Percentiles rank a stretch among this genome's conserved stretches.
Evolutionary conservation across 2,113 vertebrate genomes (phyloP).

Genomic region (Phalacrocorax pelagicus): DNA sequence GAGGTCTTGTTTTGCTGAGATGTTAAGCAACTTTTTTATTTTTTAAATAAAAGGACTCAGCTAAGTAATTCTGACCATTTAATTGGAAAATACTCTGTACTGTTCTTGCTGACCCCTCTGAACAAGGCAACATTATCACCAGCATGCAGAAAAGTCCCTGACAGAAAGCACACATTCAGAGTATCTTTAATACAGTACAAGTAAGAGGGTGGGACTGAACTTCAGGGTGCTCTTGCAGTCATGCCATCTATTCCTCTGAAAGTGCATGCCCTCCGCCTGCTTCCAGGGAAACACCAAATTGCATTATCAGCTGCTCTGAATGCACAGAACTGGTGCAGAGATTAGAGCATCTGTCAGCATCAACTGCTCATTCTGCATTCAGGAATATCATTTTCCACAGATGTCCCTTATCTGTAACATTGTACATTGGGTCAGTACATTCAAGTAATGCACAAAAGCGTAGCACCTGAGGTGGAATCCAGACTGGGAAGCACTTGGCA

Average conservation of each 20-base stretch:
- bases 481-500: background rate
- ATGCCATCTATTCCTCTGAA: background rate
- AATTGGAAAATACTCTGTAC: conserved; percentile 22
- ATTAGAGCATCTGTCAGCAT: background rate
- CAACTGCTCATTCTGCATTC: background rate
- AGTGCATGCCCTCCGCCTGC: background rate
- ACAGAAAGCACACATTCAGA: conserved; percentile 24
- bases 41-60: background rate
- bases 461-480: background rate
- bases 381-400: background rate
- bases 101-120: conserved; percentile 29
- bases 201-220: conserved; percentile 40
- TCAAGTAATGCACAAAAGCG: background rate
- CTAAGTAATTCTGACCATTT: conserved; percentile 8
- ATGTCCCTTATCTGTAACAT: background rate
- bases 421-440: background rate
- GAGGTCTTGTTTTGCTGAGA: conserved; percentile 15
- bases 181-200: conserved; percentile 18
- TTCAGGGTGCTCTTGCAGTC: background rate
- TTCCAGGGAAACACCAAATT: conserved; percentile 5
- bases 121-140: conserved; percentile 52
- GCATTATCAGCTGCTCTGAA: background rate
- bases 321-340: background rate
- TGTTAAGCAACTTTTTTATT: background rate
- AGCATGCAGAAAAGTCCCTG: conserved; percentile 5